Base-by-base conservation (phyloP, 2,797 vertebrate genomes). In the Notolabrus celidotus region DNA sequence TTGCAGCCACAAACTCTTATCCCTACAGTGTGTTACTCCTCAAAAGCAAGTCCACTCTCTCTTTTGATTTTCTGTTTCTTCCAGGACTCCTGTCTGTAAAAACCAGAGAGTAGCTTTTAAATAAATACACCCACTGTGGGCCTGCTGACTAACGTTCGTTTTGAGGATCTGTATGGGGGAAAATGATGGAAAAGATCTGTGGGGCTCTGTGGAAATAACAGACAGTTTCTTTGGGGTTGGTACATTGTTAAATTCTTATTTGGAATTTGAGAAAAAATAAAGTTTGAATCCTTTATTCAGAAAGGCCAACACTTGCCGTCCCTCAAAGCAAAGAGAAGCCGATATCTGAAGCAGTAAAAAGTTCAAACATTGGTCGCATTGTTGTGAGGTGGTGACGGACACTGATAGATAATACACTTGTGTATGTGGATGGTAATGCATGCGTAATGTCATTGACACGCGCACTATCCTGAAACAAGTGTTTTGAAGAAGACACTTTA, bases 401-500 rank as follows among this genome's bases (percentile, higher is more conserved):
- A 17, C n/a, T n/a, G 39, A 38, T 29, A 47, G 39, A 38, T 29
- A 47, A 36, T 67, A 49, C 12, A 7, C 46, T 67, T 5, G 16
- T 65, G 55, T 43, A 7, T 31, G 41, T 5, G 54, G 45, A 43
- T 15, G 60, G 17, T 39, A 36, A 69, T 59, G 64, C 60, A 2
- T 45, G 71, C 73, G 53, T 60, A 67, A 67, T 47, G 64, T 12
- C 64, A 71, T 3, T 55, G 56, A 64, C 72, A 77, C 68, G 19
- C 59, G 62, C 83, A 42, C 62, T 34, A 29, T 2, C 34, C 61
- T 27, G 50, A 72, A 73, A 61, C 60, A 71, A 82, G 69, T 56
- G 77, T 83, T 73, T 83, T 74, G 54, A 45, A 70, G 42, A 77
- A 59, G 63, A 33, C 58, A 62, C 67, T 70, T 75, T 77, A 64